Conservation (phyloP, 2,888 invertebrate genomes). For the Dynastes grantii region DNA sequence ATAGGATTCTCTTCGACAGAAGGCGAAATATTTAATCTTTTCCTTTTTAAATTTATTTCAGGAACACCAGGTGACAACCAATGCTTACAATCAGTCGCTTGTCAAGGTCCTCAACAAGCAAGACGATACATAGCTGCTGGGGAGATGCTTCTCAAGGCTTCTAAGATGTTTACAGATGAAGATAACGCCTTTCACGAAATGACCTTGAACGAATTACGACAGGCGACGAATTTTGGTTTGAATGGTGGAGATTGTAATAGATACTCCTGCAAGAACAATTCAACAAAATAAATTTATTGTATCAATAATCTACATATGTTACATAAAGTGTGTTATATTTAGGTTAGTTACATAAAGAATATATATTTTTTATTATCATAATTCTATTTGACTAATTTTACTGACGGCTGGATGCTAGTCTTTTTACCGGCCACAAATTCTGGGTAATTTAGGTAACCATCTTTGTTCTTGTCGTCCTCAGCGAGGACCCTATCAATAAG, state of each 20-base stretch:
- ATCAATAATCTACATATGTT: background rate
- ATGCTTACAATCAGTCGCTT: constrained; percentile 85
- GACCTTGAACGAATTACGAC: constrained; percentile 64
- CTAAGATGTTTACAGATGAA: constrained; percentile 74
- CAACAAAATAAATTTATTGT: constrained; percentile 33
- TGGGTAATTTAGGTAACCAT: constrained; percentile 89
- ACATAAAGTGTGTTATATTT: background rate
- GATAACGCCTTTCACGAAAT: constrained; percentile 74
- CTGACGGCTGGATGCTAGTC: constrained; percentile 54
- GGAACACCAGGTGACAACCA: constrained; percentile 79
- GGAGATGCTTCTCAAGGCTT: constrained; percentile 82
- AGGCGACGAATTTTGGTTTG: constrained; percentile 64
- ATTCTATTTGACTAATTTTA: constrained; percentile 53
- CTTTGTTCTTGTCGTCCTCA: constrained; percentile 88
- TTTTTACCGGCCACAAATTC: constrained; percentile 77
- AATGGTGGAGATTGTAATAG: constrained; percentile 64
- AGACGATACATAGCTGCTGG: constrained; percentile 84
- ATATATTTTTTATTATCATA: constrained; percentile 36
- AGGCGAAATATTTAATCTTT: background rate
- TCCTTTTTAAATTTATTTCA: constrained; percentile 38
- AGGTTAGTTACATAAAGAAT: background rate
- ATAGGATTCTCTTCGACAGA: too few relatives aligned
- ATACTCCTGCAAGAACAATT: constrained; percentile 61
- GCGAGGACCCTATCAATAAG: constrained; percentile 88
- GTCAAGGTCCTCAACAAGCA: constrained; percentile 82